A percentile compares a stretch with the other conserved stretches of the same genome.
Conservation (phyloP, 2,797 vertebrate species). For the Gephyroberyx darwinii region DNA sequence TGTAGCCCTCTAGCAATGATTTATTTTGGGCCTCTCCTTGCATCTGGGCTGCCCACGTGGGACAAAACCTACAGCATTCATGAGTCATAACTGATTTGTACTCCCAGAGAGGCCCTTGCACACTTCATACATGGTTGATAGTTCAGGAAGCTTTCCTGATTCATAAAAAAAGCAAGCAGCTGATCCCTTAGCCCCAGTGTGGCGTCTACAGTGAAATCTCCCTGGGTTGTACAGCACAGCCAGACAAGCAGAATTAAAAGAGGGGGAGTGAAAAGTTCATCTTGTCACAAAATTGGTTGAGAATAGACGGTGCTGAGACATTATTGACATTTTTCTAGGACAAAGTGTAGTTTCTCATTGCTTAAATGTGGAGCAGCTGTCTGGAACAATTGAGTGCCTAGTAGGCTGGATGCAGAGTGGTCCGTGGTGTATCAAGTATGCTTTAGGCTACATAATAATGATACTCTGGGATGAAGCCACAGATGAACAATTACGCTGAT, state of each 20-base stretch:
- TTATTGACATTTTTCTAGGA: constrained; percentile 48
- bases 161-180: constrained; percentile 58
- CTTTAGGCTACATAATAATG: constrained; percentile 76
- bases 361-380: constrained; percentile 71
- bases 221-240: constrained; percentile 19
- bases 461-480: constrained; percentile 59
- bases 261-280: constrained; percentile 42
- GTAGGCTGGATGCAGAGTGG: constrained; percentile 61
- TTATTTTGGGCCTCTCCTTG: constrained; percentile 71
- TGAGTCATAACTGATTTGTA: constrained; percentile 76
- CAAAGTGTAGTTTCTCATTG: constrained; percentile 42
- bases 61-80: constrained; percentile 66
- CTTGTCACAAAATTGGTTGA: constrained; percentile 47
- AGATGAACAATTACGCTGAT: constrained; percentile 49
- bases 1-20: constrained; percentile 68
- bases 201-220: constrained; percentile 32
- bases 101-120: constrained; percentile 61
- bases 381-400: constrained; percentile 63
- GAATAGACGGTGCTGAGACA: constrained; percentile 13
- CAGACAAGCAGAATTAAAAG: constrained; percentile 47
- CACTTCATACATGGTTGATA: constrained; percentile 57
- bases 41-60: constrained; percentile 55
- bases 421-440: constrained; percentile 56
- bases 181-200: constrained; percentile 44
- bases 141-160: constrained; percentile 60